phyloP scores from a whole-genome alignment of 2,113 vertebrate genomes.

The Sinocyclocheilus rhinocerous region DNA sequence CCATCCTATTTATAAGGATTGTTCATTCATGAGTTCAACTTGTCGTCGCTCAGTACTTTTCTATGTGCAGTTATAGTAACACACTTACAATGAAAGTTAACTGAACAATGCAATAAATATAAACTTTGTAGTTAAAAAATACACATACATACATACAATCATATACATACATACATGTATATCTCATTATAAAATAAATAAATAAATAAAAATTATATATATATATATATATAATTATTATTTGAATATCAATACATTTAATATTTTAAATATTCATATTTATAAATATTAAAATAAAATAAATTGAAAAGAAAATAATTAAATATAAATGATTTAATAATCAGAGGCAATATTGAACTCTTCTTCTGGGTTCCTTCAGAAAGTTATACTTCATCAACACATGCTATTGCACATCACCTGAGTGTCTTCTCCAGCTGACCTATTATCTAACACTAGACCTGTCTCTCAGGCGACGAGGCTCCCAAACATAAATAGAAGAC shows the following conservation, averaged over 20 bases:
- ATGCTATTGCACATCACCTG: conserved; percentile 21
- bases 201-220: too few species aligned
- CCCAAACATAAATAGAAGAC: conserved; percentile 36
- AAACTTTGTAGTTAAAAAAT: too few species aligned
- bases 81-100: too few species aligned
- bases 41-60: background rate
- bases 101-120: too few species aligned
- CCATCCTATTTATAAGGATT: background rate
- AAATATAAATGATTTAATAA: background rate
- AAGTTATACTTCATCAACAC: background rate
- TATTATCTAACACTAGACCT: conserved; percentile 16
- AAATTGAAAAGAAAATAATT: too few species aligned
- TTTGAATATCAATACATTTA: too few species aligned
- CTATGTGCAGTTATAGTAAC: background rate
- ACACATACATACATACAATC: too few species aligned
- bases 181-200: too few species aligned
- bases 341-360: background rate
- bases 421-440: conserved; percentile 28
- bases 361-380: background rate
- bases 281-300: too few species aligned
- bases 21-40: background rate
- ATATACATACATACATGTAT: too few species aligned
- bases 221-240: too few species aligned
- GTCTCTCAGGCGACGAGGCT: conserved; percentile 31
- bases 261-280: too few species aligned